A percentile compares a stretch with the other conserved stretches of the same genome.
Conservation (phyloP, 2,113 vertebrate species). For the Passer montanus region DNA sequence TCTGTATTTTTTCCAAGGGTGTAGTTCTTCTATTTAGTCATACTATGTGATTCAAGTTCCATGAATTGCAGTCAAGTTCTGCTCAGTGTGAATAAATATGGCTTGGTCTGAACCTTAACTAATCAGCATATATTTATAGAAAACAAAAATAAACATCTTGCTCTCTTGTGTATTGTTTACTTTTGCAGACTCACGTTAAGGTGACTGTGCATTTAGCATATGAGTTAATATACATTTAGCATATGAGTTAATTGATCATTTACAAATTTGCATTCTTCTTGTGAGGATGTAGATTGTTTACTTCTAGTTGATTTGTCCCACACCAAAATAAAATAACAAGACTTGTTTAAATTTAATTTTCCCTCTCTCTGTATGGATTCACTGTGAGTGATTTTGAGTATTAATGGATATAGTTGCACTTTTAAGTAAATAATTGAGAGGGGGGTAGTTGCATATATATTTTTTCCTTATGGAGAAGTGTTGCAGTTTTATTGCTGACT, state of each 20-base stretch:
- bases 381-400: conserved; percentile 25
- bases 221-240: neutral
- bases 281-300: neutral
- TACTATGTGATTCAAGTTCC: neutral
- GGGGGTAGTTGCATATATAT: rapidly evolving
- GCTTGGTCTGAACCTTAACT: neutral
- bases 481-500: conserved; percentile 34
- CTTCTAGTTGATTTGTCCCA: neutral
- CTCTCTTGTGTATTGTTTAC: neutral
- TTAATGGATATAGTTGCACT: conserved; percentile 59
- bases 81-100: neutral
- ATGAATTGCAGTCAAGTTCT: neutral
- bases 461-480: conserved; percentile 21
- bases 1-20: neutral
- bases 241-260: neutral
- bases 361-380: conserved; percentile 5
- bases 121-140: neutral
- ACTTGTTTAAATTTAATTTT: conserved; percentile 2
- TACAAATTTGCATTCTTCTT: neutral
- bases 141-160: neutral
- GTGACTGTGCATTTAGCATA: neutral
- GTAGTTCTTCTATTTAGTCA: neutral
- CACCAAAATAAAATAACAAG: neutral
- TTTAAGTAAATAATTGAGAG: conserved; percentile 20
- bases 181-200: neutral